Percentiles rank a stretch among this genome's conserved stretches.
phyloP scores from a whole-genome alignment of 2,888 invertebrate genomes.

The Epsilonema sp. region DNA sequence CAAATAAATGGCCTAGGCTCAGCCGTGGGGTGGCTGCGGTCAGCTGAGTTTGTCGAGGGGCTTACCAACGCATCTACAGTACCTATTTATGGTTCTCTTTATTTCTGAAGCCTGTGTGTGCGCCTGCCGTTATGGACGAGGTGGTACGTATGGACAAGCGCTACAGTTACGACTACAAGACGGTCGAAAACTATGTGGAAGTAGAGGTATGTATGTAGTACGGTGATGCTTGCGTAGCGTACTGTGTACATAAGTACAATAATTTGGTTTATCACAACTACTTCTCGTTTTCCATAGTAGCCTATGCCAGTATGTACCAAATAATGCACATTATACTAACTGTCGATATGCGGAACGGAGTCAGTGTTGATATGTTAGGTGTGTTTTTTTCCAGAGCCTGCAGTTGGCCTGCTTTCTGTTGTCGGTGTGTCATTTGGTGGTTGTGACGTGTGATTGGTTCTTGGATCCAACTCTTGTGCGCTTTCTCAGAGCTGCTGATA shows the following conservation, averaged over 20 bases:
- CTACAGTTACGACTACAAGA: conserved; percentile 12
- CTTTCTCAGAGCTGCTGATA: conserved; percentile 60
- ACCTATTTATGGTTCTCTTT: too few relatives aligned
- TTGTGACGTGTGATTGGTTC: conserved; percentile 73
- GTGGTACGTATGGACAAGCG: background rate
- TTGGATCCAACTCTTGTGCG: conserved; percentile 43
- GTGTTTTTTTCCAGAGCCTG: conserved; percentile 46
- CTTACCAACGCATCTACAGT: background rate
- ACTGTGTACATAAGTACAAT: too few relatives aligned
- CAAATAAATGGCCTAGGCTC: too few relatives aligned
- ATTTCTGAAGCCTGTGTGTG: conserved; percentile 9
- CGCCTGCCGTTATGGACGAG: conserved; percentile 12
- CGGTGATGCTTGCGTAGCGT: too few relatives aligned
- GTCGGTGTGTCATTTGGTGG: conserved; percentile 68
- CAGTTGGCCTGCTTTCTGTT: conserved; percentile 62
- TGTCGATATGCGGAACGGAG: too few relatives aligned
- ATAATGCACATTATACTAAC: too few relatives aligned
- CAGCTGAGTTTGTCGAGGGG: too few relatives aligned
- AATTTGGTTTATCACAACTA: too few relatives aligned
- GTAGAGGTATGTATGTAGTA: conserved; percentile 22
- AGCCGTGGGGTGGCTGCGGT: background rate
- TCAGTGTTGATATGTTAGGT: too few relatives aligned
- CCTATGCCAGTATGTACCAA: too few relatives aligned
- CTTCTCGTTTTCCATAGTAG: too few relatives aligned
- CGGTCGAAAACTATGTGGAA: conserved; percentile 8